Evolutionary conservation across 1,140 invertebrate species (phyloP), one percentile per base, ranked within the genome.

Genomic region (Lutraria rhynchaena): DNA sequence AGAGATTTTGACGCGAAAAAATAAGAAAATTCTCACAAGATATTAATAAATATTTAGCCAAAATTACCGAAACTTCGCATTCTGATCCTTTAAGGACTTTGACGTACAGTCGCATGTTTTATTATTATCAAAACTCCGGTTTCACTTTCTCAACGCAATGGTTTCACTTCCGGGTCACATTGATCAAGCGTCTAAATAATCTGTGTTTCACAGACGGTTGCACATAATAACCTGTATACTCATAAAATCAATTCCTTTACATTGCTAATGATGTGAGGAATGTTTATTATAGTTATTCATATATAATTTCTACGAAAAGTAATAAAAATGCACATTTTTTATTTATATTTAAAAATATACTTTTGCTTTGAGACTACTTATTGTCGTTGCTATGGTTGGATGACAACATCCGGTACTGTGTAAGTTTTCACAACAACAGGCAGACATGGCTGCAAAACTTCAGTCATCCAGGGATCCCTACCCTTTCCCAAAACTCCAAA

Each of bases 401-500:
- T 73, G 49, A 37, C 60, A 73, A 81, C 78, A 73, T 81, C 78
- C 78, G 78, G 69, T 73, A 60, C 51, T 55, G 37, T 35, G 55
- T 51, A 27, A 2, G 46, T 53, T 29, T 44, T 49, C 57, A 73
- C 51, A 65, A 63, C 41, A 61, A 31, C 57, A 55, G n/a, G 24
- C 33, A 41, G 57, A 37, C 31, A 83, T 85, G 81, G 31, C 70
- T 46, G 67, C 82, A 55, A 83, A 84, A 33, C 71, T 86, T 69
- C 51, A 70, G 63, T 90, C 89, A 22, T 73, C 77, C 31, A 83
- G 91, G 49, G 85, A 92, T 82, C 91, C 91, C 3, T 90, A 91
- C 86, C 89, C 91, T 9, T 92, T 91, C 75, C 90, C 90, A 13
- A 86, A 82, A 81, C 70, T 87, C 46, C 88, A 92, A 76, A 91